Percentiles rank a stretch among this genome's conserved stretches.
These are phyloP conservation scores for Prorops nasuta DNA, from an alignment of 1,140 invertebrate species.

Conservation along the genomic window DNA sequence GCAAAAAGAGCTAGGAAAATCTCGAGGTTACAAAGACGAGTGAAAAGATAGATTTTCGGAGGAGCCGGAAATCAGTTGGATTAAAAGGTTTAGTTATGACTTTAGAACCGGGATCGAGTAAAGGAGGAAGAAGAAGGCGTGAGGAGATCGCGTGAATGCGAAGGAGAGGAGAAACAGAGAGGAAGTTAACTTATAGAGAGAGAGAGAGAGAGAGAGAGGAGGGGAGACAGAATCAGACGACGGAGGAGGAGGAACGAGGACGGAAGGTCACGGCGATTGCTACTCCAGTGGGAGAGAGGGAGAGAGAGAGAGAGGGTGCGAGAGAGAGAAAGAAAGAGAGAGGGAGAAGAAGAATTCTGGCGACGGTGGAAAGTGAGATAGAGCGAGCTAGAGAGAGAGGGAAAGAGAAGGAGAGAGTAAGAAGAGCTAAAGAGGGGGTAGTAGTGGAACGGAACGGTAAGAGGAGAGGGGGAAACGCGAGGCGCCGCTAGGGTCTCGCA, in stretches of 20 bases:
- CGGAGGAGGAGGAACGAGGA: background rate
- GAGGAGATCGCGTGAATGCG: background rate
- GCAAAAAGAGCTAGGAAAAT: too few relatives aligned
- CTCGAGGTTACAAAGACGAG: background rate
- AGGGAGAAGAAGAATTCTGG: background rate
- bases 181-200: background rate
- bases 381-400: background rate
- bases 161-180: background rate
- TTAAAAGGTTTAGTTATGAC: too few relatives aligned
- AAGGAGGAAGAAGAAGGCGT: background rate
- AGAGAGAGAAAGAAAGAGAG: background rate
- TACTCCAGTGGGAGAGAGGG: background rate
- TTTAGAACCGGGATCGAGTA: too few relatives aligned
- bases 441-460: conserved; percentile 15
- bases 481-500: conserved; percentile 15
- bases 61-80: too few relatives aligned
- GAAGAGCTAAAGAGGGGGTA: background rate
- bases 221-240: background rate
- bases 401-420: too few relatives aligned
- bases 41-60: background rate
- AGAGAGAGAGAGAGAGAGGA: background rate
- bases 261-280: background rate
- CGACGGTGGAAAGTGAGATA: background rate
- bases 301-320: conserved; percentile 9
- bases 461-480: conserved; percentile 11